These are phyloP conservation scores for Dicaeum eximium DNA, from an alignment of 2,113 vertebrate genomes.

Conservation along the genomic window DNA sequence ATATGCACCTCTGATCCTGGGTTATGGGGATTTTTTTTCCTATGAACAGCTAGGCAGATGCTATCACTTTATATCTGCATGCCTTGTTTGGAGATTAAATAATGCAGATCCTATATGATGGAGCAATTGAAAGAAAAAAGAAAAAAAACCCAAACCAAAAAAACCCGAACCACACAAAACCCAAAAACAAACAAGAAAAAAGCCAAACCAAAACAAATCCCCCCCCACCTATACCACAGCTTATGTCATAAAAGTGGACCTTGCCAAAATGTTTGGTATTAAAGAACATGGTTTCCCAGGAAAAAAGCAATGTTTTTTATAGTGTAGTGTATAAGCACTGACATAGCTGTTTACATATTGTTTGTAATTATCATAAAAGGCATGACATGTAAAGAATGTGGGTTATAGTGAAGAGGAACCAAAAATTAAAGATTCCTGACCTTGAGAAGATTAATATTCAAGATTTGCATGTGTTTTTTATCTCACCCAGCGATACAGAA, in stretches of 20 bases:
- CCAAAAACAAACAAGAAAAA: neutral
- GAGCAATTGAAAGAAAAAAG: neutral
- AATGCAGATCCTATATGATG: neutral
- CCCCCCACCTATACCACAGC: rapidly evolving
- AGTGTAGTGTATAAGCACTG: neutral
- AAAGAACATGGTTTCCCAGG: neutral
- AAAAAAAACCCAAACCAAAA: neutral
- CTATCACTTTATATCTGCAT: neutral
- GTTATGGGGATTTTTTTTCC: neutral
- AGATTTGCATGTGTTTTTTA: neutral
- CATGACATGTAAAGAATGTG: neutral
- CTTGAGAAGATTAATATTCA: neutral
- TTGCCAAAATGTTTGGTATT: neutral
- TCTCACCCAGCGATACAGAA: neutral
- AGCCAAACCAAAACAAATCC: neutral
- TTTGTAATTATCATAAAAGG: neutral
- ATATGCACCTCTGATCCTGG: neutral
- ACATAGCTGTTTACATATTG: neutral
- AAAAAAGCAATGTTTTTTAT: neutral
- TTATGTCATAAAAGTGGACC: neutral
- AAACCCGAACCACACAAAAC: neutral
- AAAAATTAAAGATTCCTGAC: neutral
- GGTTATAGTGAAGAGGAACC: neutral
- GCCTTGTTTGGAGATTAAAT: neutral
- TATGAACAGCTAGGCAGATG: neutral